phyloP scores from a whole-genome alignment of 2,888 invertebrate genomes.

The Hydrotaea diabolus region DNA sequence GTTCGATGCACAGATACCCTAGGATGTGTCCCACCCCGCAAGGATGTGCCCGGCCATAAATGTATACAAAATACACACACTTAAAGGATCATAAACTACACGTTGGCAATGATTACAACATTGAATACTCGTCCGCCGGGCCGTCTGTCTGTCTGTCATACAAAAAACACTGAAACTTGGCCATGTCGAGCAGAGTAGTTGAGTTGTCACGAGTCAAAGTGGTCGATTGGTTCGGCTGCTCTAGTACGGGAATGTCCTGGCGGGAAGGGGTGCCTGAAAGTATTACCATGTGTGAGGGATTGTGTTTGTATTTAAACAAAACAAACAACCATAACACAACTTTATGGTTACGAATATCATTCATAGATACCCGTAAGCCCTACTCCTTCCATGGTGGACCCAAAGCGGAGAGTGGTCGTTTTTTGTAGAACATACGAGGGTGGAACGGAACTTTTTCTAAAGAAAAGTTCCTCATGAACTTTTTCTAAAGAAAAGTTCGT shows the following conservation, averaged over 20 bases:
- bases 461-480: no score
- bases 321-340: conserved; percentile 28
- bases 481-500: no score
- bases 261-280: neutral
- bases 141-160: conserved; percentile 2
- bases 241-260: neutral
- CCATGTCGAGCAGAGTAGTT: conserved; percentile 20
- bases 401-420: neutral
- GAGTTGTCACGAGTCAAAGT: conserved; percentile 20
- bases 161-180: conserved; percentile 26
- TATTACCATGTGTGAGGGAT: neutral
- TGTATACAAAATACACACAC: neutral
- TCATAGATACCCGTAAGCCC: neutral
- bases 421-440: neutral
- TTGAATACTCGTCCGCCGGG: conserved; percentile 14
- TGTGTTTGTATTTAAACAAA: conserved; percentile 29
- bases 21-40: neutral
- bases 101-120: conserved; percentile 65
- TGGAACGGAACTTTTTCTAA: no score
- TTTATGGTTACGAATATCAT: conserved; percentile 38
- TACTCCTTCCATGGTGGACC: neutral
- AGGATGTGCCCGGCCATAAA: neutral
- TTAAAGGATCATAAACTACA: conserved; percentile 67
- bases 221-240: neutral
- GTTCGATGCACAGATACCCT: neutral